Conservation (phyloP, 1,140 invertebrate genomes). For the Anadara kagoshimensis region DNA sequence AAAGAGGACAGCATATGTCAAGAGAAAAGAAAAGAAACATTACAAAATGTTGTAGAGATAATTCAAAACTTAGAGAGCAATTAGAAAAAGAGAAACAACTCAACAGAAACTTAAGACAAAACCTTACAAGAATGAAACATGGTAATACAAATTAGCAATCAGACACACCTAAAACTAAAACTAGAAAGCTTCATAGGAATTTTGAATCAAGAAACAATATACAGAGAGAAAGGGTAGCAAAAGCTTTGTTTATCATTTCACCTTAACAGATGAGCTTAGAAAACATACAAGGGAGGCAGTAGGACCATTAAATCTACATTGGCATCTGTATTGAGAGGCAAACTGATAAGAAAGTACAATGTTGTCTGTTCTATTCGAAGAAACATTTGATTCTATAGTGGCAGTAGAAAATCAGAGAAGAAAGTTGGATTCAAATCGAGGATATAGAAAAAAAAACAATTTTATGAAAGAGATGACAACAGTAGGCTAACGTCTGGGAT, state of each 20-base stretch:
- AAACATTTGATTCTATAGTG: too few relatives aligned
- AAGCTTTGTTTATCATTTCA: slow-evolving; percentile 4
- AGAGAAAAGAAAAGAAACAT: neutral
- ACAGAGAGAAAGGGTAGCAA: neutral
- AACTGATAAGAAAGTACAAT: slow-evolving; percentile 2
- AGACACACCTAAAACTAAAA: slow-evolving; percentile 21
- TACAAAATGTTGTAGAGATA: slow-evolving; percentile 19
- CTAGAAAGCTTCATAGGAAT: slow-evolving; percentile 8
- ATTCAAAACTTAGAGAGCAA: slow-evolving; percentile 6
- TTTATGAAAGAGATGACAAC: slow-evolving; percentile 34
- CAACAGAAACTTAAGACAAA: neutral
- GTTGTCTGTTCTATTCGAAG: too few relatives aligned
- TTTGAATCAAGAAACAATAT: neutral
- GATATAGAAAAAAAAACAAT: slow-evolving; percentile 9
- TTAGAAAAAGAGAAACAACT: slow-evolving; percentile 3
- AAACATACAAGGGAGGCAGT: neutral
- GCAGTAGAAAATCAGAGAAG: too few relatives aligned
- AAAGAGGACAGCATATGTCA: neutral
- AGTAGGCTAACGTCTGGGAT: slow-evolving; percentile 18
- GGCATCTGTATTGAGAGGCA: neutral
- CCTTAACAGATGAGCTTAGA: slow-evolving; percentile 4
- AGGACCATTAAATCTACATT: neutral
- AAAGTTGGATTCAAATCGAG: too few relatives aligned
- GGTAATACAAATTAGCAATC: neutral
- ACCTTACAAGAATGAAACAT: neutral